Evolutionary conservation across 2,113 vertebrate species (phyloP), one percentile per base, ranked within the genome.

Genomic region (Pseudopipra pipra): DNA sequence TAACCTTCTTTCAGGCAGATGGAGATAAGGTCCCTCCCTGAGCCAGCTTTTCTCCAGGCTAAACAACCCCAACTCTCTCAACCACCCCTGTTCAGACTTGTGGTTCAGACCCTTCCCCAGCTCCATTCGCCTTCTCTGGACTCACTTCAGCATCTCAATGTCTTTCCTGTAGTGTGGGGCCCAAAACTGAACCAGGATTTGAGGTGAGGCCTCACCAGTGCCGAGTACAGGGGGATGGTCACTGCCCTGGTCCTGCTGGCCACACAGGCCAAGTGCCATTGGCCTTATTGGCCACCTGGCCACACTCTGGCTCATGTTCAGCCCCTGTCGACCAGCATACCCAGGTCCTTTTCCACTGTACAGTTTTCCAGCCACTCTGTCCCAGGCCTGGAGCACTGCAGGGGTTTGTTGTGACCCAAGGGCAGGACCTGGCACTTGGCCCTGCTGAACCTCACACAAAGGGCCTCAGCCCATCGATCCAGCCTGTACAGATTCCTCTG

Each of bases 121-220:
- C 24, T 47, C n/a, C 0, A 1, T 6, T 83, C 1, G 4, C 9
- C 13, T 24, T 73, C 51, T 59, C 61, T n/a, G 37, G 18, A 9
- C 10, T 0, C 0, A 0, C 20, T 31, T 2, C 62, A 54, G 20
- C 24, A 6, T 7, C 14, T 68, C 46, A 37, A 1, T 20, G 37
- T 46, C 61, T 37, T 19, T 74, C 24, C 2, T 41, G 13, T 0
- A 14, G 7, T 15, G 11, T 66, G 2, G 1, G 8, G 4, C 23
- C 22, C 39, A 82, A 2, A 68, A 39, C 20, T n/a, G 39, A 8
- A 8, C 33, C 12, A 17, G 19, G 28, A 39, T 39, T 30, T 8
- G 12, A 12, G 15, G 5, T 21, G 33, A 3, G 16, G 3, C 22
- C 31, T 5, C 51, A 28, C 2, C 44, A 66, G 27, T 11, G 5